phyloP scores from a whole-genome alignment of 2,888 invertebrate species.

The Nemotelus pantherinus region DNA sequence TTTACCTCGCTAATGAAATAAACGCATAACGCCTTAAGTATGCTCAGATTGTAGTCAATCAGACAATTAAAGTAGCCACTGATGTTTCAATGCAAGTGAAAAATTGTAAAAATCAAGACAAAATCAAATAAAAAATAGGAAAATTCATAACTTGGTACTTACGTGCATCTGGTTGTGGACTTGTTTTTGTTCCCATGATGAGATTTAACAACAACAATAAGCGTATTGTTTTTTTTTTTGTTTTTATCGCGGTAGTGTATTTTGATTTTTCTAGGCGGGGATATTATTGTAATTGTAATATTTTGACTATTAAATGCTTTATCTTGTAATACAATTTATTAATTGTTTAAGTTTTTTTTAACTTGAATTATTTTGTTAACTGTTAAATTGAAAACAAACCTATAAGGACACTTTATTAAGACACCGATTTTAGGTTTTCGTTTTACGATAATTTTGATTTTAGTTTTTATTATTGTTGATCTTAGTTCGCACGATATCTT shows the following conservation, averaged over 20 bases:
- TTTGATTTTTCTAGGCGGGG: slow-evolving; percentile 1
- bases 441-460: too few relatives aligned
- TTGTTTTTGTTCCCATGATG: slow-evolving; percentile 51
- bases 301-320: too few relatives aligned
- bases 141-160: slow-evolving; percentile 29
- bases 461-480: too few relatives aligned
- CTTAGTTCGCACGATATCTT: too few relatives aligned
- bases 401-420: slow-evolving; percentile 51
- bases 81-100: not conserved
- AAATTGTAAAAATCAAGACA: not conserved
- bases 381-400: not conserved
- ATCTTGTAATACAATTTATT: not conserved
- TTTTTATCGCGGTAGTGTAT: not conserved
- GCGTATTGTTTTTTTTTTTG: slow-evolving; percentile 26
- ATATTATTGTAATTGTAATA: not conserved
- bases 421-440: slow-evolving; percentile 47
- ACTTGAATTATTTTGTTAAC: not conserved
- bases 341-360: slow-evolving; percentile 5
- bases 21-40: too few relatives aligned
- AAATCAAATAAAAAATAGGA: not conserved
- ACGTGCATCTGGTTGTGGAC: slow-evolving; percentile 48
- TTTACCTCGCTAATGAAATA: not conserved
- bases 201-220: slow-evolving; percentile 39
- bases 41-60: too few relatives aligned
- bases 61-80: not conserved